Percentiles rank a stretch among this genome's conserved stretches.
phyloP scores from a whole-genome alignment of 2,113 vertebrate genomes.

The Calyptomena viridis region DNA sequence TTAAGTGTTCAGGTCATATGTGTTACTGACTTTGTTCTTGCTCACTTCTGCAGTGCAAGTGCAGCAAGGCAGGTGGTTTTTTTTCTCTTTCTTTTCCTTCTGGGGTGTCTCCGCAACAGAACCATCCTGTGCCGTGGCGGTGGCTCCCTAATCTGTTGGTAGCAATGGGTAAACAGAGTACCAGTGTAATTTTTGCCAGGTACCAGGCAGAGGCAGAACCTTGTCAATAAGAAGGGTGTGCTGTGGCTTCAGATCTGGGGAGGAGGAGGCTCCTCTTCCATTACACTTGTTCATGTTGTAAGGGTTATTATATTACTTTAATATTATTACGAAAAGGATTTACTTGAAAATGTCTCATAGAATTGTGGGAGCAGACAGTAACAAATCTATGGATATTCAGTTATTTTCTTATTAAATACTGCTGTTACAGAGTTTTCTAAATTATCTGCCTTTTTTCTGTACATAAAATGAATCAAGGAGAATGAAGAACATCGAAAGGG shows the following conservation, averaged over 20 bases:
- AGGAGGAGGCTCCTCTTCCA: not conserved
- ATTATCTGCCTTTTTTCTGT: not conserved
- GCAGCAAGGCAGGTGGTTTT: not conserved
- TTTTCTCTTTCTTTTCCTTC: not conserved
- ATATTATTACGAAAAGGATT: not conserved
- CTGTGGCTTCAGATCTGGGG: not conserved
- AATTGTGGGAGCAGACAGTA: not conserved
- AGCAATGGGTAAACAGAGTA: not conserved
- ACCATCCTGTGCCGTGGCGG: not conserved
- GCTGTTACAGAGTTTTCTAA: not conserved
- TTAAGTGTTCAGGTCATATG: fast-evolving
- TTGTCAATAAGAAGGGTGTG: not conserved
- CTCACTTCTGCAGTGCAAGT: not conserved
- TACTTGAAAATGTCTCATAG: not conserved
- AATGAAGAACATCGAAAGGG: not conserved
- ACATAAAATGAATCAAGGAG: not conserved
- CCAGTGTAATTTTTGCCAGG: not conserved
- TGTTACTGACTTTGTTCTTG: not conserved
- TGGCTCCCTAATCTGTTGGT: not conserved
- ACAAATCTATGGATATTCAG: not conserved
- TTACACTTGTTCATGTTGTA: not conserved
- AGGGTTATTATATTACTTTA: not conserved
- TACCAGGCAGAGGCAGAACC: not conserved
- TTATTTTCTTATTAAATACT: not conserved
- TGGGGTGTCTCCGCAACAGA: not conserved